Evolutionary conservation across 2,888 invertebrate genomes (phyloP).

Genomic region (Holacanthella duospinosa): DNA sequence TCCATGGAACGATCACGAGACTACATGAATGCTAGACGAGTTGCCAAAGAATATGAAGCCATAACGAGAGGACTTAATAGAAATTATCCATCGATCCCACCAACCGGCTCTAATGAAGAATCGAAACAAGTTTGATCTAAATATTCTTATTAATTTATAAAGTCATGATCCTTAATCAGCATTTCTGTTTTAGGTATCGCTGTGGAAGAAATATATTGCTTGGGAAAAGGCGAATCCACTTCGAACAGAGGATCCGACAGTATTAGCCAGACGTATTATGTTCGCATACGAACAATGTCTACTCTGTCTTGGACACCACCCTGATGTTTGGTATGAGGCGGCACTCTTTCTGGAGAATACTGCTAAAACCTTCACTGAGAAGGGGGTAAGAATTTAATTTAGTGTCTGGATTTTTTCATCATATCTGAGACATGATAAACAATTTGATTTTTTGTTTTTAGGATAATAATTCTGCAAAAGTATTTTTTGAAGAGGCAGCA

Average conservation of each 20-base stretch:
- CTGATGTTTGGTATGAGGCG: slow-evolving; percentile 98
- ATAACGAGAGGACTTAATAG: slow-evolving; percentile 89
- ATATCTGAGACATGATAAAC: not conserved
- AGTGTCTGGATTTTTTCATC: not conserved
- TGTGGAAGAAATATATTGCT: slow-evolving; percentile 97
- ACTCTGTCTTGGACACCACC: slow-evolving; percentile 90
- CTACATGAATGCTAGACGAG: slow-evolving; percentile 92
- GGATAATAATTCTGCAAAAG: slow-evolving; percentile 85
- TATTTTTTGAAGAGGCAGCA: slow-evolving; percentile 89
- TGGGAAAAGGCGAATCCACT: slow-evolving; percentile 97
- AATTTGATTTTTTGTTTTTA: slow-evolving; percentile 40
- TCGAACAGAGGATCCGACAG: slow-evolving; percentile 86
- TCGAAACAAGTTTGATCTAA: slow-evolving; percentile 63
- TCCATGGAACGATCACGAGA: slow-evolving; percentile 90
- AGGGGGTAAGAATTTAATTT: slow-evolving; percentile 59
- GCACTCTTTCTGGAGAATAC: slow-evolving; percentile 93
- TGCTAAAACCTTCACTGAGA: slow-evolving; percentile 83
- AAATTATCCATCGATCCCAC: slow-evolving; percentile 94
- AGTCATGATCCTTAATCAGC: not conserved
- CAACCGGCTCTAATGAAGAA: slow-evolving; percentile 78
- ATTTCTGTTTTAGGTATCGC: slow-evolving; percentile 68
- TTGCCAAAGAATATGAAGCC: slow-evolving; percentile 90
- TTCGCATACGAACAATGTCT: slow-evolving; percentile 98
- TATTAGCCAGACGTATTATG: slow-evolving; percentile 88
- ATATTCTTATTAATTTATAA: not conserved